Base-by-base conservation (phyloP, 1,140 invertebrate genomes). In the Megalopta genalis region DNA sequence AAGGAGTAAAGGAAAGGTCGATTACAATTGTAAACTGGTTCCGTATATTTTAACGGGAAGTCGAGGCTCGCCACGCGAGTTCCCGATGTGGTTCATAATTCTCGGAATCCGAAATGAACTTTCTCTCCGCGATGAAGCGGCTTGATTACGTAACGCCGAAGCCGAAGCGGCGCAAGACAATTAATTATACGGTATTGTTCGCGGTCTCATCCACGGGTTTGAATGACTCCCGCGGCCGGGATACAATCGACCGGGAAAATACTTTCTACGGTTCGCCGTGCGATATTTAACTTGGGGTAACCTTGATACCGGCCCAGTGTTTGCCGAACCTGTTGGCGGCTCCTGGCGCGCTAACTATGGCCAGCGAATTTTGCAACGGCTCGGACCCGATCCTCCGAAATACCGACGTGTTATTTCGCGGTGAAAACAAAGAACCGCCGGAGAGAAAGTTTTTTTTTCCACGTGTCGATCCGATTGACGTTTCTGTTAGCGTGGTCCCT, bases 21-120 rank as follows among this genome's bases (percentile, higher is more conserved):
- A 52, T 52, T 52, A 52, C 16, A 12, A 14, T 46, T 46, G 42
- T 46, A 46, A 46, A 46, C 49, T 52, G 18, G 49, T 52, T 18
- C 3, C 16, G 49, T 18, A 12, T 12, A 12, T 46, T 46, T 46
- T 52, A 52, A 52, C 16, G 10, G 54, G 18, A 12, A 39, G 39
- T 16, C 21, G 10, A n/a, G 14, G 23, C 71, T 23, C 16, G 71
- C 64, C 39, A 25, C 39, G 39, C 64, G 39, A 49, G 39, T 72
- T 46, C 57, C 10, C 9, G 14, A 49, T 14, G 69, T 60, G 32
- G 52, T 46, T 77, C 12, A 62, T 70, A 49, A 77, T 70, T 27
- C 75, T 39, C 1, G 27, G n/a, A 52, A 63, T 62, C 21, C 16
- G 27, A 52, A n/a, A 62, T n/a, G 66, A 77, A 63, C 66, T 77